Evolutionary conservation across 2,888 invertebrate species (phyloP).

Genomic region (Apantesis nais): DNA sequence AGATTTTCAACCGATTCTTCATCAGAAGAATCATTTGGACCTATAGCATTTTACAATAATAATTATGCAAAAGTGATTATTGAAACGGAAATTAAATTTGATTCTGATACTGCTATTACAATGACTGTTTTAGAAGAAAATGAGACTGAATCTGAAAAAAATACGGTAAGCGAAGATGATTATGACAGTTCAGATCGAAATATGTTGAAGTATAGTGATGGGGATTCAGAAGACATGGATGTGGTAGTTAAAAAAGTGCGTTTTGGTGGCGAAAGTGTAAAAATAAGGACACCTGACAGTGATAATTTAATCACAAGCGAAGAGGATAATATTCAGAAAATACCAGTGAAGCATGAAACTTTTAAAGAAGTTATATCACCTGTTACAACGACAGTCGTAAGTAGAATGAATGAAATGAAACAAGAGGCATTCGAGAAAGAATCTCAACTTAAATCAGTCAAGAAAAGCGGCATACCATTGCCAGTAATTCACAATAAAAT

Average conservation of each 20-base stretch:
- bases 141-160: constrained; percentile 77
- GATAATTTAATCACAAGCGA: constrained; percentile 88
- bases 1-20: constrained; percentile 74
- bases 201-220: constrained; percentile 87
- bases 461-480: constrained; percentile 77
- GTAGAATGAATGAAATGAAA: constrained; percentile 71
- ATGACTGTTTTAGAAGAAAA: constrained; percentile 93
- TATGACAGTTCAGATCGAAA: constrained; percentile 79
- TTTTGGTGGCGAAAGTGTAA: constrained; percentile 94
- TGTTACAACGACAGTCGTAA: constrained; percentile 59
- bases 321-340: constrained; percentile 69
- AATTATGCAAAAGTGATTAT: constrained; percentile 89
- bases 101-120: constrained; percentile 92
- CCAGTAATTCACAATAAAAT: constrained; percentile 71
- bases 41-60: constrained; percentile 69
- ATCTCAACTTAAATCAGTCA: constrained; percentile 50
- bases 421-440: constrained; percentile 64
- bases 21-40: constrained; percentile 87
- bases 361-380: constrained; percentile 57
- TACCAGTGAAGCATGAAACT: constrained; percentile 50
- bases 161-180: constrained; percentile 77
- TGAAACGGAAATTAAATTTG: constrained; percentile 93
- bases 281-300: constrained; percentile 94
- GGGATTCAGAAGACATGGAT: constrained; percentile 86
- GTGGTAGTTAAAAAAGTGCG: constrained; percentile 89